These are phyloP conservation scores for Gracilinanus agilis DNA, from an alignment of 2,113 vertebrate species.

Conservation along the genomic window DNA sequence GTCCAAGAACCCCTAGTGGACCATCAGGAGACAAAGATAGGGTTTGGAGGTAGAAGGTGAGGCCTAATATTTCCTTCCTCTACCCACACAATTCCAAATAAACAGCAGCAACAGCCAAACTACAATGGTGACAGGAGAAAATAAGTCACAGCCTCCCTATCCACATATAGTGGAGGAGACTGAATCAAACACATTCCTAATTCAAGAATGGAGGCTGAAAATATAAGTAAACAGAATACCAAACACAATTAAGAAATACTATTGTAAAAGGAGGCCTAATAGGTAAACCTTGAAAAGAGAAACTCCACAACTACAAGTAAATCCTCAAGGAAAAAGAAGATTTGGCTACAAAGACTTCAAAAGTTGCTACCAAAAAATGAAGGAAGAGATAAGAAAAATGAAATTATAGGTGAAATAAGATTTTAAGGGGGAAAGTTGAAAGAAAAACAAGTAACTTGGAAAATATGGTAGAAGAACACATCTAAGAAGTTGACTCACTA, in stretches of 20 bases:
- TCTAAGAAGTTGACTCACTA: too few relatives aligned
- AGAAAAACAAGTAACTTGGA: too few relatives aligned
- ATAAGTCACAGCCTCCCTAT: neutral
- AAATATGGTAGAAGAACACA: too few relatives aligned
- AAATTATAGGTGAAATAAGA: too few relatives aligned
- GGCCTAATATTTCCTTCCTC: neutral
- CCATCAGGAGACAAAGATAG: neutral
- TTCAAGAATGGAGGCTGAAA: neutral
- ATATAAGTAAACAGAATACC: too few relatives aligned
- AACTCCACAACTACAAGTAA: neutral
- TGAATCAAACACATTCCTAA: neutral
- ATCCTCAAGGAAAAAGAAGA: neutral
- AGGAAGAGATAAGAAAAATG: too few relatives aligned
- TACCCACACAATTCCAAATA: neutral
- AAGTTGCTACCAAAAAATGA: neutral
- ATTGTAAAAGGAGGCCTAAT: too few relatives aligned
- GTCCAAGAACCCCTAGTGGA: neutral
- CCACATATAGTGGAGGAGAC: neutral
- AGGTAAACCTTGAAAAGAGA: too few relatives aligned
- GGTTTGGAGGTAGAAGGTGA: neutral
- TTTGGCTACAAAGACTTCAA: neutral
- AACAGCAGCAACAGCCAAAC: neutral
- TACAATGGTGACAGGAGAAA: neutral
- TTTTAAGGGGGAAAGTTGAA: too few relatives aligned
- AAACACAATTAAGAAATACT: too few relatives aligned